Evolutionary conservation across 2,113 vertebrate species (phyloP).

Genomic region (Takifugu bimaculatus): DNA sequence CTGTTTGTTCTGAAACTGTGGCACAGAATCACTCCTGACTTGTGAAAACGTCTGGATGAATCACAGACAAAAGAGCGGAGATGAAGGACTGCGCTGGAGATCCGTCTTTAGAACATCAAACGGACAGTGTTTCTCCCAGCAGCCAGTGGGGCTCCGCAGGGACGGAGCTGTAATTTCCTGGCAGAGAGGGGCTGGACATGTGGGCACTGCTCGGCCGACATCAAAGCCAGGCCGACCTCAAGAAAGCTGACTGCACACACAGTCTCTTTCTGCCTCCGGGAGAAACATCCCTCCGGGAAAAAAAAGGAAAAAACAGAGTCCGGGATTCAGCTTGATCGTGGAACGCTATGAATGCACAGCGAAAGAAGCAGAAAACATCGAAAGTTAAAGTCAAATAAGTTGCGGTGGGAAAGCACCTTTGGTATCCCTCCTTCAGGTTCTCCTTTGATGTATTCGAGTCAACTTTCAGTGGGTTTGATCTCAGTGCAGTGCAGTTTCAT

Average conservation of each 20-base stretch:
- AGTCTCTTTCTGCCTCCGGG: conserved; percentile 39
- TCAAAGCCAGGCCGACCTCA: conserved; percentile 65
- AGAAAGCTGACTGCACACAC: conserved; percentile 44
- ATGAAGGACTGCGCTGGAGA: conserved; percentile 72
- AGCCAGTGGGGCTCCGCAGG: conserved; percentile 70
- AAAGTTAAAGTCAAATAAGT: conserved; percentile 14
- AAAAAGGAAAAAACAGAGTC: not conserved
- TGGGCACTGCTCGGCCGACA: conserved; percentile 67
- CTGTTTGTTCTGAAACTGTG: conserved; percentile 30
- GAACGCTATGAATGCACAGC: not conserved
- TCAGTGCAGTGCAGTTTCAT: too few relatives aligned
- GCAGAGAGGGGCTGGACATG: conserved; percentile 72
- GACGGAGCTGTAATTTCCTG: conserved; percentile 75
- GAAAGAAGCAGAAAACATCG: not conserved
- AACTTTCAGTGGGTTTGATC: not conserved
- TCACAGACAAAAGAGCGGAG: conserved; percentile 70
- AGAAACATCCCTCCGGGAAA: conserved; percentile 40
- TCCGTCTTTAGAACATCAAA: conserved; percentile 78
- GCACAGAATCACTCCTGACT: conserved; percentile 50
- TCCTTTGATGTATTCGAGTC: not conserved
- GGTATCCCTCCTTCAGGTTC: conserved; percentile 2
- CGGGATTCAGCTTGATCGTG: not conserved
- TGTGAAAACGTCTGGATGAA: conserved; percentile 67
- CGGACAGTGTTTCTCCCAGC: conserved; percentile 60
- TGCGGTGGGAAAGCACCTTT: conserved; percentile 5